Conservation (phyloP, 2,113 vertebrate species). For the Oceanites oceanicus region DNA sequence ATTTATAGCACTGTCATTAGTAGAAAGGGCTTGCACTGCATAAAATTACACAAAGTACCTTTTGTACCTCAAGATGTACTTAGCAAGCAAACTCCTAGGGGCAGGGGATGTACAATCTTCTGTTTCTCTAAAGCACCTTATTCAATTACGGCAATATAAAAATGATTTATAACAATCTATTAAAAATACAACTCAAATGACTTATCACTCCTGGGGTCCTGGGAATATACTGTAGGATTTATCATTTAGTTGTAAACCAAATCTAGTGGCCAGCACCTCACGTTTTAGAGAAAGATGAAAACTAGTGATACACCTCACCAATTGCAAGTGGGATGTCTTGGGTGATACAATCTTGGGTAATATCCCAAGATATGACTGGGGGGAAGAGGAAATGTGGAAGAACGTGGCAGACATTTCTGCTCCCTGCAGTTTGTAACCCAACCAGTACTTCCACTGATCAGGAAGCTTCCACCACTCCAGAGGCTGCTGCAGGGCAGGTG, state of each 20-base stretch:
- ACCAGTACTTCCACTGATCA: background rate
- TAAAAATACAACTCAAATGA: slow-evolving; percentile 49
- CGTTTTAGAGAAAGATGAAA: background rate
- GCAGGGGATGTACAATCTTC: slow-evolving; percentile 40
- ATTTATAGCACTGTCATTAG: slow-evolving; percentile 47
- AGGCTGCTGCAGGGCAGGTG: background rate
- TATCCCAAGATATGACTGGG: fast-evolving
- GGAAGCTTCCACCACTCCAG: background rate
- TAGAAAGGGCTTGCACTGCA: slow-evolving; percentile 29
- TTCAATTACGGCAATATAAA: slow-evolving; percentile 55
- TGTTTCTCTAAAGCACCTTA: slow-evolving; percentile 56
- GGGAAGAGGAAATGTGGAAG: background rate
- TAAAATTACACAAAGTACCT: slow-evolving; percentile 61
- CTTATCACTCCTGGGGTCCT: slow-evolving; percentile 40
- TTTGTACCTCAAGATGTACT: slow-evolving; percentile 53
- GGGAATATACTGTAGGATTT: slow-evolving; percentile 33
- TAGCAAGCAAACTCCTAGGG: slow-evolving; percentile 56
- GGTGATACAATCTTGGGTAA: background rate
- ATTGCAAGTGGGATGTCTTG: background rate
- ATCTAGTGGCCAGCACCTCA: background rate
- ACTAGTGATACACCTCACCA: background rate
- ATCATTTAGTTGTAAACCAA: slow-evolving; percentile 40
- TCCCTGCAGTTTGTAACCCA: background rate
- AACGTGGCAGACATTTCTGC: background rate
- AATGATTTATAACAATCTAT: slow-evolving; percentile 62